Percentiles rank a stretch among this genome's conserved stretches.
Conservation (phyloP, 2,888 invertebrate species). For the Altica lythri region DNA sequence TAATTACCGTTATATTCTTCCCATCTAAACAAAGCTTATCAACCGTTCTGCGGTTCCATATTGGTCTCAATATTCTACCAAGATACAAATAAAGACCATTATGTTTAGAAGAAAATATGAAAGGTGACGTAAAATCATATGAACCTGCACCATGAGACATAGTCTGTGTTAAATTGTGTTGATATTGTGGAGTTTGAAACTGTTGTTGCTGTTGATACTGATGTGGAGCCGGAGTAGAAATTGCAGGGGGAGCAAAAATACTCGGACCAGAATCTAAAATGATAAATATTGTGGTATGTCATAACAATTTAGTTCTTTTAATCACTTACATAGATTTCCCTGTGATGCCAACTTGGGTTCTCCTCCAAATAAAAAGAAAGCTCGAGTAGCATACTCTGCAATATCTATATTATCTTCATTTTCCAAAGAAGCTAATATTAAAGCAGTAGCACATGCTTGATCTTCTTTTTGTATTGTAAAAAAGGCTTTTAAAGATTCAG, state of each 20-base stretch:
- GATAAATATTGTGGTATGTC: neutral
- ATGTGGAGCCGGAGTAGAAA: slow-evolving; percentile 52
- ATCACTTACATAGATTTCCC: slow-evolving; percentile 43
- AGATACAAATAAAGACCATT: slow-evolving; percentile 92
- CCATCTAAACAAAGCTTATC: slow-evolving; percentile 62
- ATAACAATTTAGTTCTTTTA: neutral
- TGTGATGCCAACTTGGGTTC: slow-evolving; percentile 62
- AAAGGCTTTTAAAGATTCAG: slow-evolving; percentile 81
- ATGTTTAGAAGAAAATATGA: slow-evolving; percentile 77
- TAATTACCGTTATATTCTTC: slow-evolving; percentile 63
- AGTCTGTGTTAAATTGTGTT: slow-evolving; percentile 36
- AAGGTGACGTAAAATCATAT: slow-evolving; percentile 43
- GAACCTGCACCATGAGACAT: slow-evolving; percentile 31
- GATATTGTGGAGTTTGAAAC: slow-evolving; percentile 24
- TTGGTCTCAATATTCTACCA: slow-evolving; percentile 81
- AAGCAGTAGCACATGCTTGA: slow-evolving; percentile 88
- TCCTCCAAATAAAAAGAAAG: slow-evolving; percentile 90
- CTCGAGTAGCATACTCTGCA: slow-evolving; percentile 87
- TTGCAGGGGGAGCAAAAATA: slow-evolving; percentile 52
- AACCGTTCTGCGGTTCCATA: slow-evolving; percentile 85
- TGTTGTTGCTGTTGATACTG: slow-evolving; percentile 39
- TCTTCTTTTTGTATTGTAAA: slow-evolving; percentile 79
- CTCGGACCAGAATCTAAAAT: slow-evolving; percentile 41
- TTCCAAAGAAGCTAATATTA: slow-evolving; percentile 81
- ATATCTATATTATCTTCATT: slow-evolving; percentile 66